Evolutionary conservation across 2,113 vertebrate species (phyloP).

Genomic region (Accipiter cooperii): DNA sequence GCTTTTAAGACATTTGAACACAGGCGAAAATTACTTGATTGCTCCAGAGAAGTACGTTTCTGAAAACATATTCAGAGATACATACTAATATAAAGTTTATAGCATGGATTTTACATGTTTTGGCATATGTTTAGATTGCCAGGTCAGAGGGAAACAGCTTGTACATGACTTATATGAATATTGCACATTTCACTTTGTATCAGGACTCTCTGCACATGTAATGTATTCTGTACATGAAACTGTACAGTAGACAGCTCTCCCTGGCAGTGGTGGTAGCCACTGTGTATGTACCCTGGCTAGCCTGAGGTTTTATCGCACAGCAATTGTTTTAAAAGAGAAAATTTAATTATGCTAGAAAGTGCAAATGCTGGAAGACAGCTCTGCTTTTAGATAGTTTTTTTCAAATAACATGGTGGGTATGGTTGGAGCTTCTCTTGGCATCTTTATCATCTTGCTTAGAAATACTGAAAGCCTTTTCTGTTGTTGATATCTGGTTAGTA

Average conservation of each 20-base stretch:
- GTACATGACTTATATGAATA: not conserved
- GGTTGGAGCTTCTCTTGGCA: not conserved
- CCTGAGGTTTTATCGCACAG: not conserved
- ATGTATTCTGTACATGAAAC: not conserved
- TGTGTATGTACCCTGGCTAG: not conserved
- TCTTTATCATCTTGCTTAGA: not conserved
- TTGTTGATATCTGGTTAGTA: not conserved
- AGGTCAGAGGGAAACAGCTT: not conserved
- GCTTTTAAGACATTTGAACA: not conserved
- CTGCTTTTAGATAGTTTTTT: not conserved
- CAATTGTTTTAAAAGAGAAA: not conserved
- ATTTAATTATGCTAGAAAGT: not conserved
- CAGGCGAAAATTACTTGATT: not conserved
- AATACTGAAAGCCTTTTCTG: not conserved
- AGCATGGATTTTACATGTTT: not conserved
- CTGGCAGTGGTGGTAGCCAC: not conserved
- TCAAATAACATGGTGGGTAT: not conserved
- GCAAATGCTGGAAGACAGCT: not conserved
- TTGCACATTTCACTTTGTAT: not conserved
- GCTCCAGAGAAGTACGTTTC: not conserved
- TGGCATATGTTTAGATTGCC: not conserved
- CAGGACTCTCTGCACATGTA: not conserved
- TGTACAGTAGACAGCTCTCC: not conserved
- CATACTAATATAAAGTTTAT: not conserved
- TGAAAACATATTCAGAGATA: not conserved